These are phyloP conservation scores for Phrynocephalus guinanensis DNA, from an alignment of 2,797 vertebrate genomes.

Conservation along the genomic window DNA sequence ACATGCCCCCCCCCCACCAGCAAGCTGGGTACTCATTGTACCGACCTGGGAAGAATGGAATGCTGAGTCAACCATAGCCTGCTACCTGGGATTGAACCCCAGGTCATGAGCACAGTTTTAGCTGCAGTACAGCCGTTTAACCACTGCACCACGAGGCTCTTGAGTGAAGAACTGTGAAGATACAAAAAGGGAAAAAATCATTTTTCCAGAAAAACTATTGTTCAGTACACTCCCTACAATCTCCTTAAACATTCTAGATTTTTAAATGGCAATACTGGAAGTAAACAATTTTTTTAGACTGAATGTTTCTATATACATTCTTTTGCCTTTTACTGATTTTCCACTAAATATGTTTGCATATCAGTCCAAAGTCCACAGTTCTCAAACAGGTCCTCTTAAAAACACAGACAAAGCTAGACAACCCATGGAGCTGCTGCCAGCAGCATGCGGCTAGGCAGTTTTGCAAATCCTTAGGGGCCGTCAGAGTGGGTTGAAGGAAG, in stretches of 20 bases:
- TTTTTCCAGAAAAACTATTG: not conserved
- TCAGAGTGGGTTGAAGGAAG: not conserved
- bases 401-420: not conserved
- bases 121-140: too few relatives aligned
- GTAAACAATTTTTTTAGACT: not conserved
- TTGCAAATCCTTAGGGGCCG: not conserved
- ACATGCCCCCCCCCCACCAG: too few relatives aligned
- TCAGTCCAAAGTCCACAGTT: not conserved
- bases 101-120: too few relatives aligned
- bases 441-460: too few relatives aligned
- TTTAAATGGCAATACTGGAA: too few relatives aligned
- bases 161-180: too few relatives aligned
- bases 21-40: too few relatives aligned
- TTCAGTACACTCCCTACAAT: not conserved
- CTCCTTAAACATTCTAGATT: too few relatives aligned
- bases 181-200: not conserved
- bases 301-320: not conserved
- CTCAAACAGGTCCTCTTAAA: not conserved
- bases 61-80: too few relatives aligned
- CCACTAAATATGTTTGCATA: not conserved
- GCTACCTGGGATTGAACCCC: too few relatives aligned
- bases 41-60: too few relatives aligned
- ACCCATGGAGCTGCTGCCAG: not conserved
- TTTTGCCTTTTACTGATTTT: not conserved
- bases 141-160: too few relatives aligned